Evolutionary conservation across 2,888 invertebrate genomes (phyloP).

Genomic region (Timandra comae): DNA sequence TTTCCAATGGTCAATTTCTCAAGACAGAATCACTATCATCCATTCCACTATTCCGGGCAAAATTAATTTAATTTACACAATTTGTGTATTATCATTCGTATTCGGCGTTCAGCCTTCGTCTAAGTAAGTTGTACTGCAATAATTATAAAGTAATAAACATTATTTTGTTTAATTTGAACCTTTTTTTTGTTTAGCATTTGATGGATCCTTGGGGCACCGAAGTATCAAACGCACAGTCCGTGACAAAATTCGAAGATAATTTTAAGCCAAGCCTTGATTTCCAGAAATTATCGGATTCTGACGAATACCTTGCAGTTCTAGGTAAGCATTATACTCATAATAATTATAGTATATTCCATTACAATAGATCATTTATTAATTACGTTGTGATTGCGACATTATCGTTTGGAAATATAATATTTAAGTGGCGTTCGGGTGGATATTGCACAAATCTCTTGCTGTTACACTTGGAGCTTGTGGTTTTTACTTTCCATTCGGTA

Average conservation of each 20-base stretch:
- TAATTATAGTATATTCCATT: too few species aligned
- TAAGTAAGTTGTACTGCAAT: slow-evolving; percentile 25
- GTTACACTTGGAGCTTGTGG: neutral
- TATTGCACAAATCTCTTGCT: slow-evolving; percentile 14
- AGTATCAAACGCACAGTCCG: slow-evolving; percentile 36
- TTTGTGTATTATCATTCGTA: slow-evolving; percentile 6
- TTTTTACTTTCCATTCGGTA: slow-evolving; percentile 3
- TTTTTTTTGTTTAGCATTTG: slow-evolving; percentile 38
- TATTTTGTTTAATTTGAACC: neutral
- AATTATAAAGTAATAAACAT: neutral
- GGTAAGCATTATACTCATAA: slow-evolving; percentile 65
- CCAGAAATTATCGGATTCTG: slow-evolving; percentile 77
- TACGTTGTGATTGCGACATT: too few species aligned
- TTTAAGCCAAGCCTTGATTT: slow-evolving; percentile 56
- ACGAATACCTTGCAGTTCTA: slow-evolving; percentile 80
- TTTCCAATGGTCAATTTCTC: too few species aligned
- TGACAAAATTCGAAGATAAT: slow-evolving; percentile 76
- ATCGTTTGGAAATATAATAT: too few species aligned
- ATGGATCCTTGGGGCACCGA: slow-evolving; percentile 73
- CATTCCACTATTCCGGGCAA: too few species aligned
- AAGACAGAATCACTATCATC: neutral
- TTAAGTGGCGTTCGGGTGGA: slow-evolving; percentile 7
- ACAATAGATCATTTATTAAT: too few species aligned
- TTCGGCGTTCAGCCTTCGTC: slow-evolving; percentile 25
- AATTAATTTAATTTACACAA: slow-evolving; percentile 1